Conservation (phyloP, 2,113 vertebrate genomes). For the Arothron firmamentum region DNA sequence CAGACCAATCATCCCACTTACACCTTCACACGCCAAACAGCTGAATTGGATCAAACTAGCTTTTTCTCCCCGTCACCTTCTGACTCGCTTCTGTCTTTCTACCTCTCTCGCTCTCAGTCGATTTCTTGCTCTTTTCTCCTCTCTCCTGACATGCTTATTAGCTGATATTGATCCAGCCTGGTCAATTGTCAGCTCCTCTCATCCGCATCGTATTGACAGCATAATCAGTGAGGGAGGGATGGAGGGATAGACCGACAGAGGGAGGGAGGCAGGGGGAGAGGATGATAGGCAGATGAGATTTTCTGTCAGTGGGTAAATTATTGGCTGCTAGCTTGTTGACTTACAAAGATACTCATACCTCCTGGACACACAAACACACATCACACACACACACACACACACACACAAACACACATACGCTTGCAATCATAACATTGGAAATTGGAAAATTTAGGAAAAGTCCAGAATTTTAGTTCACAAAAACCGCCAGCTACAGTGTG, state of each 20-base stretch:
- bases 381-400: conserved; percentile 12
- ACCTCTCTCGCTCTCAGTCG: conserved; percentile 75
- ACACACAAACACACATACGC: too few species aligned
- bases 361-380: conserved; percentile 58
- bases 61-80: conserved; percentile 39
- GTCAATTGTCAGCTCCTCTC: conserved; percentile 99
- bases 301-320: conserved; percentile 96
- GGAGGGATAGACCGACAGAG: conserved; percentile 38
- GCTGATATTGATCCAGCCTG: conserved; percentile 95
- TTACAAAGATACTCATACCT: conserved; percentile 83
- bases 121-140: conserved; percentile 73
- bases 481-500: background rate
- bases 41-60: conserved; percentile 96
- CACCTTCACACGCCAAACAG: conserved; percentile 91
- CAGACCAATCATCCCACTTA: conserved; percentile 99
- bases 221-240: conserved; percentile 88
- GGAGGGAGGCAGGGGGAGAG: conserved; percentile 31
- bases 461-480: background rate
- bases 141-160: conserved; percentile 97
- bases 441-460: background rate
- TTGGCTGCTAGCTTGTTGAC: conserved; percentile 95
- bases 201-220: conserved; percentile 96
- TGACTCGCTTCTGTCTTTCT: background rate
- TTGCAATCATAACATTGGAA: too few species aligned
- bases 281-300: conserved; percentile 95